Conservation (phyloP, 2,888 invertebrate species). For the Drosophila borealis region DNA sequence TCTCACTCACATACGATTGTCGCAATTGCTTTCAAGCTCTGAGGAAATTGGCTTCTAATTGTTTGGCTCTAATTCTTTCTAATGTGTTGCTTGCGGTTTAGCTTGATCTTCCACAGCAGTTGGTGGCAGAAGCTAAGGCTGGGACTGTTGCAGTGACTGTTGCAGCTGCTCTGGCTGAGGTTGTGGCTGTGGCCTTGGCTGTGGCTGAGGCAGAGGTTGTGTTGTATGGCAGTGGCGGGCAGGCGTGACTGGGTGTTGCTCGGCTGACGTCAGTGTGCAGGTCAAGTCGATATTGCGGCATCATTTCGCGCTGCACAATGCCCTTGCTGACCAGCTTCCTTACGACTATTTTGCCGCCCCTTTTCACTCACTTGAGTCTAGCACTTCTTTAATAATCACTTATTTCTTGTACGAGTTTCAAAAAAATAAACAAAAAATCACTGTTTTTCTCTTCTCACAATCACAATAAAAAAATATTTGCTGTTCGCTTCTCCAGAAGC, state of each 20-base stretch:
- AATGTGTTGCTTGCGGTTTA: conserved; percentile 16
- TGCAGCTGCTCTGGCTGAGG: conserved; percentile 15
- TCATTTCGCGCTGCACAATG: conserved; percentile 54
- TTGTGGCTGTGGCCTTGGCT: conserved; percentile 22
- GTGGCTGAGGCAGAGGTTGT: conserved; percentile 44
- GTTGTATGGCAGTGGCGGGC: conserved; percentile 61
- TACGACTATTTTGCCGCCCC: conserved; percentile 16
- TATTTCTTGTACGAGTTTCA: conserved; percentile 30
- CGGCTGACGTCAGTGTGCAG: conserved; percentile 55
- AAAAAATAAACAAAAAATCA: conserved; percentile 30
- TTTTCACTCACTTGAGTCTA: conserved; percentile 11
- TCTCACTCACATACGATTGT: conserved; percentile 60
- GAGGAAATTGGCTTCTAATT: conserved; percentile 14
- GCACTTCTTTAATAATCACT: conserved; percentile 34
- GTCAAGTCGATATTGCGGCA: conserved; percentile 54
- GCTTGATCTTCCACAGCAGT: conserved; percentile 33
- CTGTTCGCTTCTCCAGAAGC: conserved; percentile 18
- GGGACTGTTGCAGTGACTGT: conserved; percentile 16
- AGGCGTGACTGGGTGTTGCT: conserved; percentile 45
- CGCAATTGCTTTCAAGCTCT: conserved; percentile 48
- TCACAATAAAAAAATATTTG: conserved; percentile 20
- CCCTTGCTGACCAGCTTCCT: conserved; percentile 38
- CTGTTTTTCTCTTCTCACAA: conserved; percentile 23
- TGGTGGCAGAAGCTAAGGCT: conserved; percentile 16
- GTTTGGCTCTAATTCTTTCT: conserved; percentile 10